These are phyloP conservation scores for Xenopus borealis DNA, from an alignment of 2,113 vertebrate species.

Conservation along the genomic window DNA sequence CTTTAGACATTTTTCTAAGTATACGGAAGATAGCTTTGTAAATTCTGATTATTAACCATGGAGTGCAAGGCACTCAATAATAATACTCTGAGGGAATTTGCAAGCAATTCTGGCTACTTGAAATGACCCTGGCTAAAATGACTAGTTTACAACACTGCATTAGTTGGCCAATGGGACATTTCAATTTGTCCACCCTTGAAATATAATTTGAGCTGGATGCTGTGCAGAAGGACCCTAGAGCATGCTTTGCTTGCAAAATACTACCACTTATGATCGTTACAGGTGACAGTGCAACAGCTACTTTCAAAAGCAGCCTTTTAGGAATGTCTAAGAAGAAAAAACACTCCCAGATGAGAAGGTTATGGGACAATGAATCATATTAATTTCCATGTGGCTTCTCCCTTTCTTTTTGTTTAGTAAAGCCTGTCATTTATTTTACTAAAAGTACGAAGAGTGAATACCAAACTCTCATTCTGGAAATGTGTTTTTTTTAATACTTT, in stretches of 20 bases:
- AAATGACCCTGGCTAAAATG: constrained; percentile 18
- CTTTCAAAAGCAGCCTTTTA: constrained; percentile 21
- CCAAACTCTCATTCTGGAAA: not conserved
- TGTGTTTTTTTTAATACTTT: no score
- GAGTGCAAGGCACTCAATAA: no score
- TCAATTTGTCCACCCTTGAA: constrained; percentile 12
- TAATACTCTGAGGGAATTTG: not conserved
- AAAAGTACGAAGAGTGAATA: not conserved
- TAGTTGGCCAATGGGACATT: constrained; percentile 15
- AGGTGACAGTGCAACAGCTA: constrained; percentile 22
- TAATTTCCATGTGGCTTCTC: not conserved
- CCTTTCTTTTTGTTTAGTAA: not conserved
- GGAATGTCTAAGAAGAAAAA: constrained; percentile 5
- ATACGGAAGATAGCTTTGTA: no score
- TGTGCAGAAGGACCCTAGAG: constrained; percentile 8
- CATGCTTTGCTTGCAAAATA: constrained; percentile 21
- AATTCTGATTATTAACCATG: no score
- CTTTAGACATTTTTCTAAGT: no score
- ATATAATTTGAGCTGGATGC: constrained; percentile 19
- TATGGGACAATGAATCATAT: not conserved
- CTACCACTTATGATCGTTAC: constrained; percentile 30
- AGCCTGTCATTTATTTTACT: not conserved
- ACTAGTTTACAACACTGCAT: not conserved
- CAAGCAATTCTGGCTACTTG: not conserved
- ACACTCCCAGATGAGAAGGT: not conserved